Conservation (phyloP, 92 coral and sea anemone species). For the Paragorgia papillata region DNA sequence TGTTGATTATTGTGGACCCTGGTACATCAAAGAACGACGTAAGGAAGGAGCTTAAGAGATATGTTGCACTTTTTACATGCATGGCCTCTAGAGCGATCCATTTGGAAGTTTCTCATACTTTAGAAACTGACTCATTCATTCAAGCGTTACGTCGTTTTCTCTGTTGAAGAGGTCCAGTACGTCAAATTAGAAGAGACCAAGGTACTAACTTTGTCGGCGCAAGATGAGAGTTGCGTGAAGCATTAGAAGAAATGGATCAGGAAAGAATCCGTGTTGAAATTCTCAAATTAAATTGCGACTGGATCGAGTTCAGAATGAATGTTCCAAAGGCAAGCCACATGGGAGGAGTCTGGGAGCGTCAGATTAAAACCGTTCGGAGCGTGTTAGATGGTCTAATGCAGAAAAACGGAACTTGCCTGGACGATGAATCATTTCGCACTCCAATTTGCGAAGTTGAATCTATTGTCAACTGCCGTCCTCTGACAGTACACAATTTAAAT, state of each 20-base stretch:
- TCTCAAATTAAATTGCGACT: constrained; percentile 26
- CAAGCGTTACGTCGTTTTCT: constrained; percentile 32
- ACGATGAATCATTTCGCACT: constrained; percentile 20
- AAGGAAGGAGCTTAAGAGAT: constrained; percentile 32
- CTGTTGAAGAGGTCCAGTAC: constrained; percentile 22
- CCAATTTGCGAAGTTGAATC: constrained; percentile 12
- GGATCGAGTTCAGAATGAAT: constrained; percentile 35
- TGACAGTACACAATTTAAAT: constrained; percentile 14
- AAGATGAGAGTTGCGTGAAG: constrained; percentile 23
- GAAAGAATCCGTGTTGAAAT: constrained; percentile 4
- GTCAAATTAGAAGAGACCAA: constrained; percentile 34
- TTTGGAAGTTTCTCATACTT: constrained; percentile 14
- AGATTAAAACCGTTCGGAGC: constrained; percentile 32
- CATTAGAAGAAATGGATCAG: constrained; percentile 31
- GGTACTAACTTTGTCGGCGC: constrained; percentile 33
- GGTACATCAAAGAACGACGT: constrained; percentile 38
- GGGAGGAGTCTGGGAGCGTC: constrained; percentile 39
- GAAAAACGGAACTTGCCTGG: constrained; percentile 8
- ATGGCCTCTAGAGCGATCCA: constrained; percentile 34
- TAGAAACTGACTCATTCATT: constrained; percentile 36
- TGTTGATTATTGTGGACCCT: constrained; percentile 42
- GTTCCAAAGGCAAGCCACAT: constrained; percentile 36
- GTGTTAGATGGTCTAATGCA: constrained; percentile 8
- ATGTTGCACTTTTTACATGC: constrained; percentile 43
- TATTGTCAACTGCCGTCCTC: constrained; percentile 16